Base-by-base conservation (phyloP, 2,888 invertebrate genomes). In the Leptinotarsa tumamoca region DNA sequence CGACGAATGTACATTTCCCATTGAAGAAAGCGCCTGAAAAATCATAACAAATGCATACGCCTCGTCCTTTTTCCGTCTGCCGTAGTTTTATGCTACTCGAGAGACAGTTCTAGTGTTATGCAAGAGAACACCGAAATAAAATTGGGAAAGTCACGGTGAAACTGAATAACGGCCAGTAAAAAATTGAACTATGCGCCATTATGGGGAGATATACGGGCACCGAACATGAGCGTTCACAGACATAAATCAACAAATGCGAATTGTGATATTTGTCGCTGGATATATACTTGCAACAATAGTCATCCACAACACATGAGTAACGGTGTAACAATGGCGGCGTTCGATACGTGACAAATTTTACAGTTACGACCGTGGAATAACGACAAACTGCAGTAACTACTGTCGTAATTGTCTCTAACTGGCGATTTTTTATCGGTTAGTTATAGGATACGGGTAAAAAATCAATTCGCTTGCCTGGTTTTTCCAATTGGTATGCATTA, bases 171-270 rank as follows among this genome's bases (percentile, higher is more conserved):
- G 72, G 68, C 73, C 76, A 71, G 67, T 77, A 78, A 80, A 81
- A 81, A 83, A 80, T 81, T 76, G 75, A 78, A 78, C 75, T 77
- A 73, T 61, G 54, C 71, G 72, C 80, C 79, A 79, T 82, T 82
- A 80, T 73, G 71, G 73, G 73, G 77, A 78, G 76, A 82, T 82
- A 82, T 78, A 80, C 72, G 73, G 74, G 74, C 50, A 54, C 73
- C 66, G 77, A 80, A 78, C 78, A 77, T 75, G 79, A 78, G 77
- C 72, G 73, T 77, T 78, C 67, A 56, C 71, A 67, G 75, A 75
- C 74, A 78, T 84, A 84, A 83, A 84, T 84, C 84, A 82, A 69
- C 79, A 73, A 78, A 81, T 82, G 81, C 81, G 79, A 81, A 82
- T 81, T 79, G 81, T 80, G 82, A 81, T 81, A 81, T 83, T 82